phyloP scores from a whole-genome alignment of 2,113 vertebrate species.

The Chaetorhynchus papuensis region DNA sequence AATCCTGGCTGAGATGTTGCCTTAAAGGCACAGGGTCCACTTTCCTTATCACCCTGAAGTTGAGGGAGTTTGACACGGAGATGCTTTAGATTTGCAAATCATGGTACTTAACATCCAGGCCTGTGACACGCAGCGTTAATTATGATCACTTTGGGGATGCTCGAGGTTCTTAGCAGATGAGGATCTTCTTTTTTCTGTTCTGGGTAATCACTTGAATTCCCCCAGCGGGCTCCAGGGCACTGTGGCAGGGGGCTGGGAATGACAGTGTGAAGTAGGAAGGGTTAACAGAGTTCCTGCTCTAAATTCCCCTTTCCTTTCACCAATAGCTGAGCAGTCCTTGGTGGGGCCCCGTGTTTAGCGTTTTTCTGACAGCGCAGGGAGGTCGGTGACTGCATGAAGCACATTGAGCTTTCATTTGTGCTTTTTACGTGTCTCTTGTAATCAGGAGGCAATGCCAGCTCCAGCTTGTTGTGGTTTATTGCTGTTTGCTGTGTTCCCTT shows the following conservation, averaged over 20 bases:
- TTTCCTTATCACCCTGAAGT: background rate
- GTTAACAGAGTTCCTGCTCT: background rate
- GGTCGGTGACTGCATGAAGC: constrained; percentile 1
- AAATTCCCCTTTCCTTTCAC: background rate
- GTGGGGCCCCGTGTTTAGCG: background rate
- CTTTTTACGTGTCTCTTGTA: constrained; percentile 13
- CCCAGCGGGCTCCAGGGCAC: fast-evolving
- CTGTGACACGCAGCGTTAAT: background rate
- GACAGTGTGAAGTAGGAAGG: background rate
- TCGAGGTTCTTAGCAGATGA: background rate
- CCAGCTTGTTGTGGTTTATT: constrained; percentile 4
- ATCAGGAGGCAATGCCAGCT: background rate
- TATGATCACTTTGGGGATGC: background rate
- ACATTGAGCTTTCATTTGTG: constrained; percentile 3
- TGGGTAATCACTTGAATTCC: background rate
- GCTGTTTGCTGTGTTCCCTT: constrained; percentile 7
- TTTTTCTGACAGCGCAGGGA: background rate
- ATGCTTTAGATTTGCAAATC: constrained; percentile 30
- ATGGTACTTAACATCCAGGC: background rate
- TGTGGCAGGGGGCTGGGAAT: background rate
- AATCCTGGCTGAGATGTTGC: background rate
- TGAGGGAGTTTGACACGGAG: background rate
- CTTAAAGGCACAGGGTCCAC: constrained; percentile 27
- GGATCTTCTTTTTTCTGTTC: background rate
- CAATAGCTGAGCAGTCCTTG: fast-evolving